These are phyloP conservation scores for Hirundichthys speculiger DNA, from an alignment of 2,113 vertebrate species.

Conservation along the genomic window DNA sequence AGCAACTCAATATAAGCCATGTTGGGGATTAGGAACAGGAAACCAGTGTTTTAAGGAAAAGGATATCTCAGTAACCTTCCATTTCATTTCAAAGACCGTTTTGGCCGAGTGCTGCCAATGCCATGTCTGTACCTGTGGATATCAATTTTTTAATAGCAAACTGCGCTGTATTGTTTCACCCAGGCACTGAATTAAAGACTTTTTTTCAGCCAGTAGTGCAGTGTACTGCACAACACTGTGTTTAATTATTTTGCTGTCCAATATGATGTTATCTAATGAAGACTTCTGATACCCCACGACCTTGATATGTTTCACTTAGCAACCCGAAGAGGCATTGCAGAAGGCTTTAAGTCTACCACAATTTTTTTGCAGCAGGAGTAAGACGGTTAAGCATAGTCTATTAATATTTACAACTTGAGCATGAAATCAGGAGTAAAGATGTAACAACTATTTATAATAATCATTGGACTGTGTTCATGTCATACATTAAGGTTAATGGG, in stretches of 20 bases:
- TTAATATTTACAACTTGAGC: no score
- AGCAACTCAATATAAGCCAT: no score
- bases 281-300: neutral
- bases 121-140: conserved; percentile 63
- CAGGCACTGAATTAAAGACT: conserved; percentile 83
- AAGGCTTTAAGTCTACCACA: no score
- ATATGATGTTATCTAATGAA: neutral
- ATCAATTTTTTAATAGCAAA: conserved; percentile 56
- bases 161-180: conserved; percentile 76
- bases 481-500: no score
- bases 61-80: conserved; percentile 5
- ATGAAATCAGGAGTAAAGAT: no score
- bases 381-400: no score
- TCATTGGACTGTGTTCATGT: no score
- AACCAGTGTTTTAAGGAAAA: conserved; percentile 35
- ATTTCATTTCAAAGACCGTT: conserved; percentile 55
- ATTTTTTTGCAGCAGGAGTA: no score
- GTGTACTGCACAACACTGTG: conserved; percentile 5
- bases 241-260: neutral
- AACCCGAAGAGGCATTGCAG: no score
- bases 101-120: conserved; percentile 54
- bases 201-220: conserved; percentile 64
- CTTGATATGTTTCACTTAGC: no score
- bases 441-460: no score
- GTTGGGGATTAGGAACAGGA: conserved; percentile 8